phyloP scores from a whole-genome alignment of 2,797 vertebrate genomes.

The Lithobates sylvaticus region DNA sequence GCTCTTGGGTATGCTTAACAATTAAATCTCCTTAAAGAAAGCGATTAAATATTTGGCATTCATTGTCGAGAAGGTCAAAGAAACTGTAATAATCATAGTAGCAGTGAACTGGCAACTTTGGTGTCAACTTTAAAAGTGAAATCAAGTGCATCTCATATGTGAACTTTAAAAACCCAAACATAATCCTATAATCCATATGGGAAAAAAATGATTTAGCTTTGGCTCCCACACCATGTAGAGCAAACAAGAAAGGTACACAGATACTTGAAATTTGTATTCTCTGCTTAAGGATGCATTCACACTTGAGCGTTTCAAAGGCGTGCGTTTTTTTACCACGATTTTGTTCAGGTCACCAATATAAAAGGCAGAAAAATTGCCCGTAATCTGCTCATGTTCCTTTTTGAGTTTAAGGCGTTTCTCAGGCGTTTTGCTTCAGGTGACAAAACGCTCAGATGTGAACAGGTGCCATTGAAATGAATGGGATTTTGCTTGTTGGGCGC shows the following conservation, averaged over 20 bases:
- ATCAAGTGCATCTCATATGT: neutral
- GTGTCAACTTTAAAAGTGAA: neutral
- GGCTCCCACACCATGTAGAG: neutral
- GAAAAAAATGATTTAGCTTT: neutral
- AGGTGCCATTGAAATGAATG: too few species aligned
- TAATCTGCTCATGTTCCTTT: too few species aligned
- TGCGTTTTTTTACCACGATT: too few species aligned
- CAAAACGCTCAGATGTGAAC: too few species aligned
- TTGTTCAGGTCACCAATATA: too few species aligned
- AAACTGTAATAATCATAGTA: neutral
- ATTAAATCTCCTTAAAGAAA: neutral
- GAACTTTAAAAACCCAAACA: constrained; percentile 32
- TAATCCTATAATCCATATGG: constrained; percentile 20
- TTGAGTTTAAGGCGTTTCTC: too few species aligned
- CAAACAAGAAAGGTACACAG: neutral
- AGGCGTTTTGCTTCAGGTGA: too few species aligned
- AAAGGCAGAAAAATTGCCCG: too few species aligned
- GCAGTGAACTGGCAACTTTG: neutral
- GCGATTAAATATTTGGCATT: neutral
- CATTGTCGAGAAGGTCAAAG: neutral
- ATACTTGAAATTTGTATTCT: neutral
- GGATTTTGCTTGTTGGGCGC: too few species aligned
- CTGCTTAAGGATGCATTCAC: too few species aligned
- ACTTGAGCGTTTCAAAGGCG: too few species aligned
- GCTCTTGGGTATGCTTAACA: too few species aligned